Conservation (phyloP, 2,888 invertebrate genomes). For the Uropetala carovei region DNA sequence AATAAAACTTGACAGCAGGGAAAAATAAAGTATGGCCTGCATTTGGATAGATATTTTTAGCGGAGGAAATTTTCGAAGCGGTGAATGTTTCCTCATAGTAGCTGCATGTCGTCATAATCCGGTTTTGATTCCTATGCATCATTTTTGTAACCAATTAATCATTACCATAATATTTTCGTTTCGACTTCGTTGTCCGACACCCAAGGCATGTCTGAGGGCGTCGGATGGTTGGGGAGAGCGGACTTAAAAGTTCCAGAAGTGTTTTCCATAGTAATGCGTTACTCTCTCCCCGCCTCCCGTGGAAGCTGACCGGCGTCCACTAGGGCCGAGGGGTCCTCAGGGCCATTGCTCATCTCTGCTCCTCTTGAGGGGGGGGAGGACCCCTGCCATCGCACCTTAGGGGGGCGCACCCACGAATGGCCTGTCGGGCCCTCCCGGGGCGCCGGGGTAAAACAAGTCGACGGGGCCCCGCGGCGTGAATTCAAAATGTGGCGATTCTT, state of each 20-base stretch:
- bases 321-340: not conserved
- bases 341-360: slow-evolving; percentile 22
- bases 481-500: not conserved
- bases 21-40: no score
- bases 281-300: not conserved
- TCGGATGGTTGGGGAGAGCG: not conserved
- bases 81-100: no score
- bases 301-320: not conserved
- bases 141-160: not conserved
- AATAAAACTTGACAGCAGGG: no score
- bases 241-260: no score
- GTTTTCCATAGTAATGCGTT: not conserved
- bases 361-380: not conserved
- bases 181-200: not conserved
- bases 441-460: not conserved
- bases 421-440: slow-evolving; percentile 1
- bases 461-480: not conserved
- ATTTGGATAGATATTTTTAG: no score
- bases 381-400: not conserved
- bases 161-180: not conserved
- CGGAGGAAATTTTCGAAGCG: no score
- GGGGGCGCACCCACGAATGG: slow-evolving; percentile 24
- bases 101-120: not conserved
- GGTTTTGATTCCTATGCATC: not conserved
- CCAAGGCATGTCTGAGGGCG: not conserved